Evolutionary conservation across 2,888 invertebrate genomes (phyloP).

Genomic region (Lasiommata megera): DNA sequence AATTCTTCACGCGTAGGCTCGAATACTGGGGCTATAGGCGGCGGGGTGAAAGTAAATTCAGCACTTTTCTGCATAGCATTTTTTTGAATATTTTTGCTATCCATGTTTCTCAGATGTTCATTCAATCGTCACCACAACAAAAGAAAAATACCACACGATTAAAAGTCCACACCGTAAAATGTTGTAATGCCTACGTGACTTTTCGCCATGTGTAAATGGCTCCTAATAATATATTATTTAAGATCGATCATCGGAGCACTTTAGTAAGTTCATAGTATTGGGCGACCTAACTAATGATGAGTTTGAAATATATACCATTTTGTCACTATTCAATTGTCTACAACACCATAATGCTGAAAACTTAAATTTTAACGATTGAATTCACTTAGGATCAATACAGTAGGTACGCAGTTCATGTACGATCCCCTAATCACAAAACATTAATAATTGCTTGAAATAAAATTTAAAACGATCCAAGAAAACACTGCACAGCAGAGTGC

Average conservation of each 20-base stretch:
- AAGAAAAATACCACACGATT: slow-evolving; percentile 15
- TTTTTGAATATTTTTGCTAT: slow-evolving; percentile 75
- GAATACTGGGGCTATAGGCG: slow-evolving; percentile 86
- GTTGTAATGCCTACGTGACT: slow-evolving; percentile 73
- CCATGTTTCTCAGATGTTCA: slow-evolving; percentile 50
- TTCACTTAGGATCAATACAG: neutral
- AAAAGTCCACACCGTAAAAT: slow-evolving; percentile 22
- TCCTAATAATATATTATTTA: slow-evolving; percentile 45
- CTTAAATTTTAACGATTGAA: neutral
- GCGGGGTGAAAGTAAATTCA: slow-evolving; percentile 75
- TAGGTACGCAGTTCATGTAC: neutral
- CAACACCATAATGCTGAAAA: neutral
- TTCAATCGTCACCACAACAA: slow-evolving; percentile 17
- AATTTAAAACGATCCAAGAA: neutral
- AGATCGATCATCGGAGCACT: slow-evolving; percentile 24
- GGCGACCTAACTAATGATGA: slow-evolving; percentile 16
- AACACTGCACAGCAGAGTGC: neutral
- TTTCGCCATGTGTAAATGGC: slow-evolving; percentile 78
- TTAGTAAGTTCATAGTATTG: slow-evolving; percentile 11
- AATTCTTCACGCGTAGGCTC: slow-evolving; percentile 88
- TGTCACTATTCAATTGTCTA: slow-evolving; percentile 6
- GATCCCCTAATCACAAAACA: neutral
- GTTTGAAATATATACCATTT: slow-evolving; percentile 23
- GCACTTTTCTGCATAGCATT: slow-evolving; percentile 78
- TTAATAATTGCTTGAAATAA: neutral